Base-by-base conservation (phyloP, 2,797 vertebrate species). In the Cichlasoma orientale region DNA sequence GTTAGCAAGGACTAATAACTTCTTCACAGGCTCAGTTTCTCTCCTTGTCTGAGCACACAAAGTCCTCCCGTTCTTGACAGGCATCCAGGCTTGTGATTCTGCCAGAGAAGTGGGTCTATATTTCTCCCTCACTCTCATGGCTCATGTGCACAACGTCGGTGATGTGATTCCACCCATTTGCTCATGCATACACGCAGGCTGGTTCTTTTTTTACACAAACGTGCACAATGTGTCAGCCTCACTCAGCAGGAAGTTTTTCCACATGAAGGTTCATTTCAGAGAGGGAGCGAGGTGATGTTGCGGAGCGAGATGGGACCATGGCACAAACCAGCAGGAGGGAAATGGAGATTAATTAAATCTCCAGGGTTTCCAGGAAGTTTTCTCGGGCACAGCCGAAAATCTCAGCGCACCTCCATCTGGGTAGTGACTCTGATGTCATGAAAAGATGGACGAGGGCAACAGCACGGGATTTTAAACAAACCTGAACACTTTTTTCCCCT, bases 291-390 rank as follows among this genome's bases (percentile, higher is more conserved):
- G 81, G 76, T 83, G 83, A 88, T 72, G 72, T 84, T 18, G 71
- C 66, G 57, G 54, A 78, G 75, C 78, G 74, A 76, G 69, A 83
- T 4, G 23, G 38, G 86, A 74, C 74, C 56, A 75, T 14, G 3
- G 73, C 75, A 56, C 76, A 78, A 77, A 82, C 11, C 91, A 86
- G 85, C 83, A 63, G 85, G 90, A 80, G 89, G 74, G 74, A 78
- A 89, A 92, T 92, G 80, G 89, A 90, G 90, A 90, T 92, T 83
- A 92, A 92, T 94, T 90, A 88, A 93, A 89, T 89, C 78, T 86
- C 82, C 18, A 33, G 75, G 88, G 86, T 90, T 92, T 88, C 80
- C 74, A 19, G n/a, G 52, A 90, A 74, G 36, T 88, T 82, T 83
- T 80, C 36, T 78, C 61, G 54, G 77, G 66, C 56, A 66, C 83